Evolutionary conservation across 1,140 invertebrate genomes (phyloP).

Genomic region (Venturia canescens): DNA sequence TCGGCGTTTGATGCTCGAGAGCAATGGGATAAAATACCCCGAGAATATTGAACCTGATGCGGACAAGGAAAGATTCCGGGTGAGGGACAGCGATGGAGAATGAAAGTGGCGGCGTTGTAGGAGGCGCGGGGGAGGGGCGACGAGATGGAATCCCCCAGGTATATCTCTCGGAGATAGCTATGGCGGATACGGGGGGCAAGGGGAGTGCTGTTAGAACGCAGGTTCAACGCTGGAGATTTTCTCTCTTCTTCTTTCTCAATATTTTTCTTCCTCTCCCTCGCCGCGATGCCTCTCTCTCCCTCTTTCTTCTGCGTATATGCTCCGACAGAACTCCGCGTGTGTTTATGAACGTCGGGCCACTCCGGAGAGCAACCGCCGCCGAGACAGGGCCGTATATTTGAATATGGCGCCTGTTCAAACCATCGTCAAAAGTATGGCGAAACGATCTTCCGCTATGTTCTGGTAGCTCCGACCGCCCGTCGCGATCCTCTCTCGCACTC

Average conservation of each 20-base stretch:
- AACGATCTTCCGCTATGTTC: constrained; percentile 14
- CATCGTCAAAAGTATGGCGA: constrained; percentile 1
- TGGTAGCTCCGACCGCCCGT: constrained; percentile 11
- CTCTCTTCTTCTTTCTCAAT: constrained; percentile 10
- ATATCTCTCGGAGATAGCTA: constrained; percentile 23
- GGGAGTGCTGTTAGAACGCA: constrained; percentile 58
- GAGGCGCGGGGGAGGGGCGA: constrained; percentile 43
- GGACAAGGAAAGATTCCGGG: constrained; percentile 12
- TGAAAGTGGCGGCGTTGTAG: constrained; percentile 36
- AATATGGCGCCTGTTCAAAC: constrained; percentile 30
- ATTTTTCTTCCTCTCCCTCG: constrained; percentile 3
- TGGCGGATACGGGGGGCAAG: neutral
- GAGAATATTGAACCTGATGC: constrained; percentile 41
- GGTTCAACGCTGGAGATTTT: constrained; percentile 73
- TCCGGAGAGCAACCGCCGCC: constrained; percentile 1
- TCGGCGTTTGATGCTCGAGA: constrained; percentile 16
- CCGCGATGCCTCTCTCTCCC: constrained; percentile 30
- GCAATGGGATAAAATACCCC: constrained; percentile 2
- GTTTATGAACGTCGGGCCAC: constrained; percentile 23
- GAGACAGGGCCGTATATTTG: constrained; percentile 32
- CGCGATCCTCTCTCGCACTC: neutral
- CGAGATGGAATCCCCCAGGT: constrained; percentile 35
- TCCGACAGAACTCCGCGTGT: constrained; percentile 9
- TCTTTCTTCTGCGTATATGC: neutral
- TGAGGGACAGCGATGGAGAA: constrained; percentile 31